Evolutionary conservation across 2,113 vertebrate species (phyloP).

Genomic region (Chamaea fasciata): DNA sequence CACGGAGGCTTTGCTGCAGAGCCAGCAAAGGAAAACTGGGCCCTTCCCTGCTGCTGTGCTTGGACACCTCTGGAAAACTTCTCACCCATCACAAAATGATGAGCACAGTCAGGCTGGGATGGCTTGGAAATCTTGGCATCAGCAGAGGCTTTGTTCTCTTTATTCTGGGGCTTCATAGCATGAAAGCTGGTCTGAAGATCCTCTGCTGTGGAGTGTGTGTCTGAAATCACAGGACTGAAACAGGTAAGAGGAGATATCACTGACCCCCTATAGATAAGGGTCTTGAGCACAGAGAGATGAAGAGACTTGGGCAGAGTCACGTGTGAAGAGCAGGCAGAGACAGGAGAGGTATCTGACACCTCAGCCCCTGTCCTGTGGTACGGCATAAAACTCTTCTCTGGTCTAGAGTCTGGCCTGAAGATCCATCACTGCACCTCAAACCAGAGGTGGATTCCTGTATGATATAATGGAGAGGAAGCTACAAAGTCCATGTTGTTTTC

Average conservation of each 20-base stretch:
- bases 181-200: not conserved
- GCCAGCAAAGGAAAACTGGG: not conserved
- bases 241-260: not conserved
- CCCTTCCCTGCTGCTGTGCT: not conserved
- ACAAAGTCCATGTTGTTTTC: fast-evolving
- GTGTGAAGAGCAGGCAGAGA: not conserved
- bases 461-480: not conserved
- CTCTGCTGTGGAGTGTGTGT: not conserved
- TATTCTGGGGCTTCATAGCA: not conserved
- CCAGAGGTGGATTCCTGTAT: not conserved
- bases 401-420: not conserved
- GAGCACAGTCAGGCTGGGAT: not conserved
- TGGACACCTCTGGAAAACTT: not conserved
- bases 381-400: not conserved
- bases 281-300: not conserved
- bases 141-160: not conserved
- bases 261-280: fast-evolving
- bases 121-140: not conserved
- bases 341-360: not conserved
- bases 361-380: not conserved
- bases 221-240: not conserved
- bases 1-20: not conserved
- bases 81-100: not conserved
- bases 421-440: not conserved
- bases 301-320: not conserved